These are phyloP conservation scores for Poecilobothrus nobilitatus DNA, from an alignment of 2,888 invertebrate species.

Conservation along the genomic window DNA sequence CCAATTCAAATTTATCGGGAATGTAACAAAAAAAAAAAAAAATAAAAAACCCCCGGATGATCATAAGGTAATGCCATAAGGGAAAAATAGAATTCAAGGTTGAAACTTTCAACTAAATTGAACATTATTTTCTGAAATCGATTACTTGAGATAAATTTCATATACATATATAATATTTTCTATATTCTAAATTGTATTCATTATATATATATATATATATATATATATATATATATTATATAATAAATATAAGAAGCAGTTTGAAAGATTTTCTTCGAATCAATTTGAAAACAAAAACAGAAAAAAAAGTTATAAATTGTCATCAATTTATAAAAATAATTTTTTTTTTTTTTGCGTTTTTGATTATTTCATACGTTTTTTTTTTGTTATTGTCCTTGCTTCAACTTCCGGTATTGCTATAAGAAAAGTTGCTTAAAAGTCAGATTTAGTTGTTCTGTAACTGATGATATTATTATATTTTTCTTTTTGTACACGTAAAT, in stretches of 20 bases:
- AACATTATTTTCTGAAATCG: constrained; percentile 6
- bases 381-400: neutral
- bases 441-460: neutral
- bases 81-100: neutral
- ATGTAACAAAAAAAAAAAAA: neutral
- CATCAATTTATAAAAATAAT: neutral
- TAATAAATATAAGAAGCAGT: neutral
- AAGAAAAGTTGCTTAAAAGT: neutral
- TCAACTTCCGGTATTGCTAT: neutral
- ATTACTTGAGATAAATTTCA: neutral
- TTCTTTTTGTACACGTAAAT: too few relatives aligned
- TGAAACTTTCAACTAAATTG: constrained; percentile 2
- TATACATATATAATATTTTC: neutral
- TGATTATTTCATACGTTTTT: neutral
- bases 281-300: neutral
- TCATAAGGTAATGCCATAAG: neutral
- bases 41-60: neutral
- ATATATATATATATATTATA: neutral
- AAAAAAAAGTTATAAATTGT: constrained; percentile 1
- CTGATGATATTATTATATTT: neutral
- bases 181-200: neutral
- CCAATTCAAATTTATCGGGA: neutral
- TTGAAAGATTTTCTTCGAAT: neutral
- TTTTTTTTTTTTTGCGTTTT: neutral
- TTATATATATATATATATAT: neutral